These are phyloP conservation scores for Vespertilio murinus DNA, from an alignment of 2,797 vertebrate genomes.

Conservation along the genomic window DNA sequence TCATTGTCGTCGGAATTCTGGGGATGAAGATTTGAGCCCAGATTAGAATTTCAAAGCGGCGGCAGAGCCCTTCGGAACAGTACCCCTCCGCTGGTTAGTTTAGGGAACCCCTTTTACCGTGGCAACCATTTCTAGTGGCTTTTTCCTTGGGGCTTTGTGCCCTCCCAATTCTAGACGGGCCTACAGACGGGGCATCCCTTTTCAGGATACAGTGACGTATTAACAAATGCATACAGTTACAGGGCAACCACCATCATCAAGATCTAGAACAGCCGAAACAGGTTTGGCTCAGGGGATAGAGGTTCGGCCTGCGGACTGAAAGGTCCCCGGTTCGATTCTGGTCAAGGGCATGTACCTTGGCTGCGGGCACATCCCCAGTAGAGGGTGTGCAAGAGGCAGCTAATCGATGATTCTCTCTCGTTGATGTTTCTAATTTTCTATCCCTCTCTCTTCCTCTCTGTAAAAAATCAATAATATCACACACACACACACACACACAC, in stretches of 20 bases:
- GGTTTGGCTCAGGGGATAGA: too few species aligned
- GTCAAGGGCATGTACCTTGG: too few species aligned
- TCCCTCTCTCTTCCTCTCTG: too few species aligned
- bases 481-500: too few species aligned
- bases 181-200: neutral
- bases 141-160: neutral
- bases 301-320: too few species aligned
- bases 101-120: neutral
- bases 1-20: neutral
- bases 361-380: too few species aligned
- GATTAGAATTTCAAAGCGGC: conserved; percentile 9
- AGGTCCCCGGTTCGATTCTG: too few species aligned
- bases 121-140: neutral
- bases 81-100: neutral
- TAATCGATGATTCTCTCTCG: too few species aligned
- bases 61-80: neutral
- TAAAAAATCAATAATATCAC: too few species aligned
- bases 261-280: neutral
- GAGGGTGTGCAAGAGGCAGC: too few species aligned
- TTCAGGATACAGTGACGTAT: neutral
- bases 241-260: neutral
- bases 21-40: neutral
- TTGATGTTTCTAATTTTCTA: too few species aligned
- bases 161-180: neutral
- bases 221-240: neutral